These are phyloP conservation scores for Clavelina lepadiformis DNA, from an alignment of 23 tunicate genomes.

Conservation along the genomic window DNA sequence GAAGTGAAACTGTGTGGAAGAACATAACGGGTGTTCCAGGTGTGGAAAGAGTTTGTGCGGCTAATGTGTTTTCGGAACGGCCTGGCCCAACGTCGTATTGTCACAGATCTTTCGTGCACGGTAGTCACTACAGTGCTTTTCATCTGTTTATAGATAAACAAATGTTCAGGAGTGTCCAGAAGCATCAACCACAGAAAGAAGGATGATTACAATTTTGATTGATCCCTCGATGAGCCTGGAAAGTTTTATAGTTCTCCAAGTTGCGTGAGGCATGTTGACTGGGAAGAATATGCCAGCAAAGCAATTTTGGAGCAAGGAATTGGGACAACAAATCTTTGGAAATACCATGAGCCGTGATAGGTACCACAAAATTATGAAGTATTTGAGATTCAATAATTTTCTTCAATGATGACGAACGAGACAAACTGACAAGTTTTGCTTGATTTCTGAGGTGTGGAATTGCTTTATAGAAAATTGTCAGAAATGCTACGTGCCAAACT, in stretches of 20 bases:
- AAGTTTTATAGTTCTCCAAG: constrained; percentile 20
- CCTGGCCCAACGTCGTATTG: constrained; percentile 7
- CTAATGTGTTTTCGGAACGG: constrained; percentile 5
- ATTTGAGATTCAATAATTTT: constrained; percentile 10
- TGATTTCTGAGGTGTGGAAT: constrained; percentile 8
- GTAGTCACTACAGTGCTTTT: constrained; percentile 7
- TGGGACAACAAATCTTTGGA: constrained; percentile 16
- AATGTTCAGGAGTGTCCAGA: constrained; percentile 16
- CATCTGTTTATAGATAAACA: constrained; percentile 1
- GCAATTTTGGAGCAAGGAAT: constrained; percentile 31
- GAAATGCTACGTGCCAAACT: constrained; percentile 12
- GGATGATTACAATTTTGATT: constrained; percentile 10
- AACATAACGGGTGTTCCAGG: constrained; percentile 9
- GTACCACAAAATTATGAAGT: constrained; percentile 19
- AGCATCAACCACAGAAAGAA: constrained; percentile 25
- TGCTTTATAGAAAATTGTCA: constrained; percentile 18
- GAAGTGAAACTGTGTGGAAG: constrained; percentile 12
- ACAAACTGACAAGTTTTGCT: constrained; percentile 14
- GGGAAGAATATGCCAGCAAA: constrained; percentile 14
- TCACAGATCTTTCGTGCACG: constrained; percentile 1
- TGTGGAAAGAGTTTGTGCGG: constrained; percentile 1
- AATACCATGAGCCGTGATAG: constrained; percentile 21
- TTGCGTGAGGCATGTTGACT: constrained; percentile 11
- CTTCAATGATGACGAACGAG: constrained; percentile 3
- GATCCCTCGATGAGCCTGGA: constrained; percentile 12